Evolutionary conservation across 1,140 invertebrate species (phyloP), one percentile per base, ranked within the genome.

Genomic region (Saxidomus purpurata): DNA sequence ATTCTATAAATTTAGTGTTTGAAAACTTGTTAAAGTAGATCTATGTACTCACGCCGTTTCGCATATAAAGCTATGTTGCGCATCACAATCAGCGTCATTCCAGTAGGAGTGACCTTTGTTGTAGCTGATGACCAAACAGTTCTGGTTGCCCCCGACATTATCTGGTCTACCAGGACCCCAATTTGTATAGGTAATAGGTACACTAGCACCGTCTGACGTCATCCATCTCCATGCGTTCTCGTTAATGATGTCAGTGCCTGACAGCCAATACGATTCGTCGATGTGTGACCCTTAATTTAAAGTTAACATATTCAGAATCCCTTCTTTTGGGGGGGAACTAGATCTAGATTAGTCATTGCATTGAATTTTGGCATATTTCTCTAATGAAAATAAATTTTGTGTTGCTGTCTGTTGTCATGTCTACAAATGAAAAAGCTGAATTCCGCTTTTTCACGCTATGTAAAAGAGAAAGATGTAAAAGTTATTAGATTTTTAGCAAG

Each of bases 221-320:
- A 84, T 43, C 81, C 81, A 84, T 67, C 59, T 8, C 81, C 81
- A 84, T 22, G 38, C 40, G 17, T 69, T 69, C 38, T 84, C 81
- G 22, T 49, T 49, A 17, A 47, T 69, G 36, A 84, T 84, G 55
- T 84, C 81, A 38, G 81, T 36, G 31, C 81, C 81, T n/a, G 81
- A 69, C 13, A 69, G 13, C 81, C 81, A 84, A 43, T 84, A 84
- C 0, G 17, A 38, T 43, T 84, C 81, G n/a, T 84, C 81, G 34
- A 84, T 67, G n/a, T 84, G 81, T 1, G 81, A 84, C 6, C 81
- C 81, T 84, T 31, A 11, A 6, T 28, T 22, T 34, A 25, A 25
- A 49, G 31, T n/a, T n/a, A n/a, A n/a, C n/a, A n/a, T n/a, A n/a
- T n/a, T n/a, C n/a, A n/a, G n/a, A n/a, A n/a, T n/a, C n/a, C n/a